phyloP scores from a whole-genome alignment of 2,888 invertebrate genomes.

The Drosophila nr. perissopoda region DNA sequence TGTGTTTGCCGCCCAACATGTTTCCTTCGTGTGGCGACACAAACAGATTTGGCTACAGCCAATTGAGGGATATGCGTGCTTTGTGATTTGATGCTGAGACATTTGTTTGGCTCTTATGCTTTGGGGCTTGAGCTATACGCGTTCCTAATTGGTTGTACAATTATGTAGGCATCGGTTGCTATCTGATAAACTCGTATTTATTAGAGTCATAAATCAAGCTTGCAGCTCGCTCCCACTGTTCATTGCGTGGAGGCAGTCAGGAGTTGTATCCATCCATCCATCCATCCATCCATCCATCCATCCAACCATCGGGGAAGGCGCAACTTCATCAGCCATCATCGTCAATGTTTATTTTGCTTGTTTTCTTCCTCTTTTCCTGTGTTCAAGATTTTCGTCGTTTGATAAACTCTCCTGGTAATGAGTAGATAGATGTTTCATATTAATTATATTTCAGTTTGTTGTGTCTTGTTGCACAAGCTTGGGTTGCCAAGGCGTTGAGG shows the following conservation, averaged over 20 bases:
- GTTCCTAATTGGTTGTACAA: slow-evolving; percentile 75
- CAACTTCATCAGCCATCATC: slow-evolving; percentile 12
- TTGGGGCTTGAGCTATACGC: slow-evolving; percentile 61
- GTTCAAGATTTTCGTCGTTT: slow-evolving; percentile 48
- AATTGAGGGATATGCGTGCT: slow-evolving; percentile 41
- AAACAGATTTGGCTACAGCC: not conserved
- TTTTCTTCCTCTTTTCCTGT: slow-evolving; percentile 23
- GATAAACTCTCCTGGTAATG: slow-evolving; percentile 66
- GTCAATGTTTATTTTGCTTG: slow-evolving; percentile 32
- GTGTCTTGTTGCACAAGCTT: slow-evolving; percentile 1
- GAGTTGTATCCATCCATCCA: not conserved
- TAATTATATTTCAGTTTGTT: slow-evolving; percentile 61
- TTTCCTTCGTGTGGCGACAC: not conserved
- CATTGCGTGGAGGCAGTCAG: slow-evolving; percentile 11
- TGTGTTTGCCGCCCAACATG: not conserved
- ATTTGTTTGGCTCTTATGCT: slow-evolving; percentile 44
- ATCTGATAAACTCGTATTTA: slow-evolving; percentile 81
- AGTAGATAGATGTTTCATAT: slow-evolving; percentile 67
- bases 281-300: not conserved
- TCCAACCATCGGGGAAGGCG: not conserved
- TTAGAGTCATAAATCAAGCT: slow-evolving; percentile 77
- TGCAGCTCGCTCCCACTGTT: slow-evolving; percentile 22
- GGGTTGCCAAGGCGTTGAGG: slow-evolving; percentile 45
- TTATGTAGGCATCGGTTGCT: slow-evolving; percentile 74
- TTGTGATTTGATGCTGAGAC: slow-evolving; percentile 14